Conservation (phyloP, 2,888 invertebrate genomes). For the Acrocera orbiculus region DNA sequence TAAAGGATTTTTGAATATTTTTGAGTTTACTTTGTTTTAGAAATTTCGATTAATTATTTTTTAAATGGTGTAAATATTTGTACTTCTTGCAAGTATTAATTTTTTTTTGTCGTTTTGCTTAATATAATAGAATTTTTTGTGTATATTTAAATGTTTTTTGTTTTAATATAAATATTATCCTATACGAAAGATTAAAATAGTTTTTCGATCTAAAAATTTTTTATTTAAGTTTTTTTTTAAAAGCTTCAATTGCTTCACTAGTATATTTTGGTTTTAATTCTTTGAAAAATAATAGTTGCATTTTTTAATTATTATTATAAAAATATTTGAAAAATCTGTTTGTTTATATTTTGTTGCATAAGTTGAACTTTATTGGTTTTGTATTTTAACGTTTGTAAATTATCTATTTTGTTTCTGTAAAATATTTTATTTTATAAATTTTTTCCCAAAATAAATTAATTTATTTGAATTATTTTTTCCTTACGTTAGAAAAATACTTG, state of each 20-base stretch:
- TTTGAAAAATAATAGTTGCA: background rate
- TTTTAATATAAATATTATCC: constrained; percentile 6
- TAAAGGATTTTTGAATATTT: too few species aligned
- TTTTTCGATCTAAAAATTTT: constrained; percentile 3
- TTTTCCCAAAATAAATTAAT: too few species aligned
- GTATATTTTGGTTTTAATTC: background rate
- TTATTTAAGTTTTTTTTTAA: constrained; percentile 3
- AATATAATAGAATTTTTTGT: constrained; percentile 7
- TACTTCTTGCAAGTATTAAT: constrained; percentile 24
- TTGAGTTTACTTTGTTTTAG: too few species aligned
- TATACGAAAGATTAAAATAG: constrained; percentile 9
- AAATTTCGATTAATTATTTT: constrained; percentile 1
- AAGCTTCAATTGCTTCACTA: too few species aligned
- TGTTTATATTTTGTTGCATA: background rate
- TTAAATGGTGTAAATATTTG: constrained; percentile 20
- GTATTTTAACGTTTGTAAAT: background rate
- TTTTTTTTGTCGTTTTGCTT: constrained; percentile 3
- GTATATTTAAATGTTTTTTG: constrained; percentile 1
- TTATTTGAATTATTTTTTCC: too few species aligned
- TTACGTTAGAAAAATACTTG: too few species aligned
- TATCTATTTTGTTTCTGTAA: background rate
- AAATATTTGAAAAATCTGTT: background rate
- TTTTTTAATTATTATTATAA: background rate
- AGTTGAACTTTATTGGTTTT: background rate
- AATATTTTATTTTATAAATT: background rate